Conservation (phyloP, 2,797 vertebrate species). For the Diglossa cyanea region DNA sequence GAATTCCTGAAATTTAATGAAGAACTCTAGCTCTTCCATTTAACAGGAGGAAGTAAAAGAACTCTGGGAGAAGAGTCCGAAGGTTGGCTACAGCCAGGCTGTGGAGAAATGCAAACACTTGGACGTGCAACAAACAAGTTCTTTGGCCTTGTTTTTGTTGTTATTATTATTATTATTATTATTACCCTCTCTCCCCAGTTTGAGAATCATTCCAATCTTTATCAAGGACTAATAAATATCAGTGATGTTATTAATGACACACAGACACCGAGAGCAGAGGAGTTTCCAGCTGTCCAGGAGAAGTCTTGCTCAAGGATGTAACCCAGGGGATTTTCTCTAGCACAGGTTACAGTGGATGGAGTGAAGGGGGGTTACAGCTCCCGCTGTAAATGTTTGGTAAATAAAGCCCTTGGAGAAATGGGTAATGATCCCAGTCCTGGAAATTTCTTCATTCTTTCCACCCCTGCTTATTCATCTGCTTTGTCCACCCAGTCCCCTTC, state of each 20-base stretch:
- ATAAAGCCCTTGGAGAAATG: background rate
- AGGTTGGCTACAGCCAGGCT: background rate
- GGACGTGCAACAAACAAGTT: background rate
- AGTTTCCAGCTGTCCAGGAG: background rate
- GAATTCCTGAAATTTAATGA: background rate
- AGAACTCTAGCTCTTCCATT: background rate
- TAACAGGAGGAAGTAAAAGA: background rate
- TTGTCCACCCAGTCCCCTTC: background rate
- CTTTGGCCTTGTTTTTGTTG: background rate
- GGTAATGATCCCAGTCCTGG: background rate
- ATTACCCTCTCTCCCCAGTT: accelerated
- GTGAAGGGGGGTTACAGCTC: background rate
- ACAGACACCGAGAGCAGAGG: background rate
- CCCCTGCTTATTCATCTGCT: background rate
- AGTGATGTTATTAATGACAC: background rate
- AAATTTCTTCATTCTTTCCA: background rate
- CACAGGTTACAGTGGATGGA: accelerated
- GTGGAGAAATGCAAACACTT: background rate
- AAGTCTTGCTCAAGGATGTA: background rate
- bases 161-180: no score
- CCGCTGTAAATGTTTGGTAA: background rate
- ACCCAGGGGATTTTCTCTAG: background rate
- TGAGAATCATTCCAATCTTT: background rate
- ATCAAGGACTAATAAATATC: background rate
- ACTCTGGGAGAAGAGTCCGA: background rate